Evolutionary conservation across 2,888 invertebrate species (phyloP).

Genomic region (Dryococelus australis): DNA sequence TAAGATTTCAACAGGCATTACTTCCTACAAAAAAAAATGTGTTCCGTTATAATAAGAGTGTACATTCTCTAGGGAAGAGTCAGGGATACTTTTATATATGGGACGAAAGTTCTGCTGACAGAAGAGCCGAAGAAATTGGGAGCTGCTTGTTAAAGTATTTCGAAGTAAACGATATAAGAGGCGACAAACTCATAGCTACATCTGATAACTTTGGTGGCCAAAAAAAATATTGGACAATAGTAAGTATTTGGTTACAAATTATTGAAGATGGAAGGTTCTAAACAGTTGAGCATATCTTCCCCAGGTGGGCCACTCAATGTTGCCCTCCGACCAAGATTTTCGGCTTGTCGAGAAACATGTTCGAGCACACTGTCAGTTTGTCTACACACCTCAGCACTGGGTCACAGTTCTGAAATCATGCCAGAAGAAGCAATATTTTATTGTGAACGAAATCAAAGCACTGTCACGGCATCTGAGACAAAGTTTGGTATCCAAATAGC

Average conservation of each 20-base stretch:
- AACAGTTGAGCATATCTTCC: neutral
- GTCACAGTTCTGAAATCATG: neutral
- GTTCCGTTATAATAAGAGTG: constrained; percentile 27
- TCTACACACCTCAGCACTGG: neutral
- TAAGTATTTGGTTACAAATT: neutral
- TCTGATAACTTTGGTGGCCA: constrained; percentile 31
- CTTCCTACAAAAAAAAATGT: constrained; percentile 21
- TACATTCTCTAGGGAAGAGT: constrained; percentile 25
- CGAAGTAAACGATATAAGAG: constrained; percentile 24
- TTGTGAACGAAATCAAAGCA: neutral
- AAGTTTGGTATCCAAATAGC: neutral
- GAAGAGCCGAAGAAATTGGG: constrained; percentile 36
- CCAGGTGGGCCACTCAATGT: neutral
- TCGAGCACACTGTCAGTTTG: neutral
- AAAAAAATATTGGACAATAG: neutral
- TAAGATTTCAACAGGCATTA: neutral
- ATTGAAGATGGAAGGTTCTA: neutral
- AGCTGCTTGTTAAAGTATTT: constrained; percentile 33
- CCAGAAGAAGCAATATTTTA: neutral
- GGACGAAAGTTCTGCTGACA: constrained; percentile 30
- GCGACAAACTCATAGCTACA: constrained; percentile 32
- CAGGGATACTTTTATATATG: constrained; percentile 35
- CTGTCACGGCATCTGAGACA: neutral
- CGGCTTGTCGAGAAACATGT: neutral
- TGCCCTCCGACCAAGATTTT: neutral